Evolutionary conservation across 2,797 vertebrate genomes (phyloP), one percentile per base, ranked within the genome.

Genomic region (Anas acuta): DNA sequence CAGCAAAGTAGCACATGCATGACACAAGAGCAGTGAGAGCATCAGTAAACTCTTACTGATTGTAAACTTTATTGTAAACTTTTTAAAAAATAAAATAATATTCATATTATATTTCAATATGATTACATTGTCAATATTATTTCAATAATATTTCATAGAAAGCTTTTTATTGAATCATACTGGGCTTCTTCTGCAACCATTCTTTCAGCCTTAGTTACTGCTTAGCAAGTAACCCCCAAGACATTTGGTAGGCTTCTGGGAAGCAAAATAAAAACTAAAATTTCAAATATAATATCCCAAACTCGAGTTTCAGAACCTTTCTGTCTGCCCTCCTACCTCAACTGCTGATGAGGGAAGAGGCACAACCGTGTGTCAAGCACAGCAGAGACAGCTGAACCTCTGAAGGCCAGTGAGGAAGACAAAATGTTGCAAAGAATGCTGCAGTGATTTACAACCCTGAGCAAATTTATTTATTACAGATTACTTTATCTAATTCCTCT

Each of bases 381-480:
- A 53, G 32, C 28, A 74, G 70, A 89, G 75, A 76, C 62, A 69
- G 33, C 11, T 66, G 57, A 30, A 41, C 47, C 81, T 87, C 61
- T 76, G 57, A 82, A 82, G 67, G 53, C 67, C 72, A 32, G 19
- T 1, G 19, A 83, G 37, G 57, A 89, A 89, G 70, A 83, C 57
- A 67, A 85, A 94, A 85, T 0, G 1, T 45, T 80, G 14, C 8
- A 11, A 74, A 67, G 45, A 85, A 87, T 12, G 39, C 9, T 33
- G 47, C 87, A 89, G 56, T 2, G 4, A 91, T 91, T 84, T 90
- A 94, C 73, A 88, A 65, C 35, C 47, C 56, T 62, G 54, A 62
- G 6, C 19, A 74, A 39, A 86, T 88, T 58, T 89, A 94, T 93
- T 92, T 92, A 87, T 78, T 86, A 35, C n/a, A 62, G 51, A 83